Conservation (phyloP, 2,113 vertebrate genomes). For the Notothenia coriiceps region DNA sequence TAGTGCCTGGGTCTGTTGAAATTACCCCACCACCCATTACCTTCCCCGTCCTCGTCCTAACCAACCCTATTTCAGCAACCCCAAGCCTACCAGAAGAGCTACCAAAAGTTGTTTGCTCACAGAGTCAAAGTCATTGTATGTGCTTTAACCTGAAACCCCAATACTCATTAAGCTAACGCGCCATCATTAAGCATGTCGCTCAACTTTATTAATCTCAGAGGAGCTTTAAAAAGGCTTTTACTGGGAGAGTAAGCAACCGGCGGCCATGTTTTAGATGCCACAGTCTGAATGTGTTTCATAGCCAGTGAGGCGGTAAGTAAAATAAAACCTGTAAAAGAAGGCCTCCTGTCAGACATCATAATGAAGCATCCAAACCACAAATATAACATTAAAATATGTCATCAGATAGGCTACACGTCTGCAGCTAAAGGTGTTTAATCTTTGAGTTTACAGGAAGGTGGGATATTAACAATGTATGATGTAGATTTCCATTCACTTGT, state of each 20-base stretch:
- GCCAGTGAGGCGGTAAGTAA: background rate
- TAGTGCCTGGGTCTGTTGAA: constrained; percentile 52
- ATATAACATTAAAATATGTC: constrained; percentile 19
- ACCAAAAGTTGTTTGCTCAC: constrained; percentile 13
- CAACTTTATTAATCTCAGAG: constrained; percentile 57
- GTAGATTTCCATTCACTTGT: background rate
- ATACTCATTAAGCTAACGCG: constrained; percentile 61
- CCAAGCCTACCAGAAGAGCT: constrained; percentile 19
- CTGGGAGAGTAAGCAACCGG: constrained; percentile 8
- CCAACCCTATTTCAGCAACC: constrained; percentile 49
- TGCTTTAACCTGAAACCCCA: constrained; percentile 41
- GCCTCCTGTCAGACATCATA: background rate
- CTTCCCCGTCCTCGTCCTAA: constrained; percentile 37
- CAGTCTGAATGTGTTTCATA: background rate
- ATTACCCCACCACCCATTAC: constrained; percentile 66
- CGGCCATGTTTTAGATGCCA: constrained; percentile 3
- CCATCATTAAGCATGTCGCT: constrained; percentile 52
- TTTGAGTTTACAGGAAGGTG: too few relatives aligned
- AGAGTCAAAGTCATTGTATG: constrained; percentile 10
- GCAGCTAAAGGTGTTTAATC: constrained; percentile 1
- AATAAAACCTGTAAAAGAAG: background rate
- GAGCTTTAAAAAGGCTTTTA: constrained; percentile 70
- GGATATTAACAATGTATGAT: background rate
- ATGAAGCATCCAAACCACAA: background rate
- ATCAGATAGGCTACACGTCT: background rate